phyloP scores from a whole-genome alignment of 2,113 vertebrate species.

The Ptyas mucosa region DNA sequence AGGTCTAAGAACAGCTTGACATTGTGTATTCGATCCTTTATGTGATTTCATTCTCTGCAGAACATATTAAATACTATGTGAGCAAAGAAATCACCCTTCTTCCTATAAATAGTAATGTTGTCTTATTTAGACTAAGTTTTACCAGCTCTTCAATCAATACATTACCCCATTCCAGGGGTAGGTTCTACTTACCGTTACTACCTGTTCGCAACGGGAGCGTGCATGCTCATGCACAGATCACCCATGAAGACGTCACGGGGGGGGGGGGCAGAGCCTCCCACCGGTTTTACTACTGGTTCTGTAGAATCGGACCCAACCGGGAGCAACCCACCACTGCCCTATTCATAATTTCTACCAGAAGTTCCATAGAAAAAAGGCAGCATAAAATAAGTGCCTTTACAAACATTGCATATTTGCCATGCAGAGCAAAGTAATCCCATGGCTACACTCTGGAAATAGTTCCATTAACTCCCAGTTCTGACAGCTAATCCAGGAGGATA shows the following conservation, averaged over 20 bases:
- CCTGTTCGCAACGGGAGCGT: too few relatives aligned
- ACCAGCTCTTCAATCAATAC: not conserved
- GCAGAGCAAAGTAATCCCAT: not conserved
- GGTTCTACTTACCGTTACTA: too few relatives aligned
- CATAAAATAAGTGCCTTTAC: not conserved
- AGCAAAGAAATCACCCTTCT: not conserved
- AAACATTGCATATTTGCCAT: not conserved
- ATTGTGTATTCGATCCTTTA: not conserved
- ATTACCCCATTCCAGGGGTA: not conserved
- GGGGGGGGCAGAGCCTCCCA: too few relatives aligned
- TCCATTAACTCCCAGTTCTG: not conserved
- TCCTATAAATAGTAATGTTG: not conserved
- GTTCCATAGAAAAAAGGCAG: not conserved
- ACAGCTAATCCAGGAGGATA: not conserved
- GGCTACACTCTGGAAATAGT: not conserved
- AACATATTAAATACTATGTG: not conserved
- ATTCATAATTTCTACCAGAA: not conserved
- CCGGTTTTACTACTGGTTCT: too few relatives aligned
- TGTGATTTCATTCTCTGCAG: not conserved
- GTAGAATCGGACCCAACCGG: too few relatives aligned
- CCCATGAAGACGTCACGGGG: too few relatives aligned
- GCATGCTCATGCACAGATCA: too few relatives aligned
- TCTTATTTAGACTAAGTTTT: not conserved
- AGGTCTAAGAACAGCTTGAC: not conserved
- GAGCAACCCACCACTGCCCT: too few relatives aligned